phyloP scores from a whole-genome alignment of 30 jellyfish, hydroid and myxozoan species.

The Calvadosia cruxmelitensis region DNA sequence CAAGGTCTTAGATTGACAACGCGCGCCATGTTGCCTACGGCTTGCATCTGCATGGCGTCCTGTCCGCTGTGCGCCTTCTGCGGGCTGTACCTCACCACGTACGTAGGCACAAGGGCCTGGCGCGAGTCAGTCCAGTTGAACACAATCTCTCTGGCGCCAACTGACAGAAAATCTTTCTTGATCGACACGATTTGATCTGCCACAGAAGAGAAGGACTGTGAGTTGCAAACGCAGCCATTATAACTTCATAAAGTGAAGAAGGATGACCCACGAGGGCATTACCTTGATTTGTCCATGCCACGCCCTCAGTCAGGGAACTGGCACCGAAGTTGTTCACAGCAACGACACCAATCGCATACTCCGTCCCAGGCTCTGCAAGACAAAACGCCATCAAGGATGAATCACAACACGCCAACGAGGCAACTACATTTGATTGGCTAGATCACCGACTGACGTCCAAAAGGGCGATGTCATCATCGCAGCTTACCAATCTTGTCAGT shows the following conservation, averaged over 20 bases:
- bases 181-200: too few species aligned
- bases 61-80: neutral
- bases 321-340: constrained; percentile 17
- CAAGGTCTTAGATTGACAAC: neutral
- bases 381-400: constrained; percentile 2
- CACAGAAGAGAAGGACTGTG: too few species aligned
- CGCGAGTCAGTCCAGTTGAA: neutral
- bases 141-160: neutral
- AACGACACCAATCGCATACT: constrained; percentile 15
- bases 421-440: too few species aligned
- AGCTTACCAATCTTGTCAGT: constrained; percentile 16
- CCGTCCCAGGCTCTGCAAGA: constrained; percentile 27
- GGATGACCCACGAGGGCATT: too few species aligned
- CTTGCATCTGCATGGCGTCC: neutral
- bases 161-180: neutral
- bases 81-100: neutral
- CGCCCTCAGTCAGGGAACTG: neutral
- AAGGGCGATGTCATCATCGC: too few species aligned
- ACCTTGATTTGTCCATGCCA: too few species aligned
- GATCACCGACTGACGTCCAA: too few species aligned
- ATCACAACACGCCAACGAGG: too few species aligned
- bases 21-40: neutral
- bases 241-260: too few species aligned
- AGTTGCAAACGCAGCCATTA: too few species aligned
- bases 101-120: neutral